Evolutionary conservation across 2,888 invertebrate species (phyloP).

Genomic region (Globia sparganii): DNA sequence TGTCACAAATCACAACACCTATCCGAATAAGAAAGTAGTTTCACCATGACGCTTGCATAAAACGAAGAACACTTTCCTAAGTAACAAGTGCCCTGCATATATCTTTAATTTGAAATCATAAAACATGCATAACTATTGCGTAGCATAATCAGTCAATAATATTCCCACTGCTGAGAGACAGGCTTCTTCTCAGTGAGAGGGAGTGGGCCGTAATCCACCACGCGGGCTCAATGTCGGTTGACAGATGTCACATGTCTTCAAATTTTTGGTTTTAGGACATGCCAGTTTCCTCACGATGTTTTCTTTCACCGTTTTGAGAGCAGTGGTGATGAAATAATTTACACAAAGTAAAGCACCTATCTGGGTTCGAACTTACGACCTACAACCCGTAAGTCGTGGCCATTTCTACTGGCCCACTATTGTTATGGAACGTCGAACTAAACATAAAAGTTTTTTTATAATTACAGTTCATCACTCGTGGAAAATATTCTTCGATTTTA

Average conservation of each 20-base stretch:
- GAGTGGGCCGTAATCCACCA: no score
- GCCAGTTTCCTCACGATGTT: no score
- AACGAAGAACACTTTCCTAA: slow-evolving; percentile 20
- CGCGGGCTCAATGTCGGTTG: no score
- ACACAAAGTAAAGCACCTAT: not conserved
- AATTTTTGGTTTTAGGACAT: no score
- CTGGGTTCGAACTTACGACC: not conserved
- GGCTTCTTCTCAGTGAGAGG: no score
- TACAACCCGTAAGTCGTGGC: not conserved
- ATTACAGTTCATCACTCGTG: not conserved
- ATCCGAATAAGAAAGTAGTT: slow-evolving; percentile 32
- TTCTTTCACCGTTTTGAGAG: not conserved
- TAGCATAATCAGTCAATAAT: not conserved
- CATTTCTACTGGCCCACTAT: not conserved
- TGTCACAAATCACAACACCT: slow-evolving; percentile 10
- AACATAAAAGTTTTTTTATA: slow-evolving; percentile 18
- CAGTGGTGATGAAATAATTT: not conserved
- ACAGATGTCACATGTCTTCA: no score
- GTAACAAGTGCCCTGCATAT: slow-evolving; percentile 13
- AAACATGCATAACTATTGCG: not conserved
- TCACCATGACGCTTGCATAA: slow-evolving; percentile 27
- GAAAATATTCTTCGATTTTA: slow-evolving; percentile 20
- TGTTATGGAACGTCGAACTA: not conserved
- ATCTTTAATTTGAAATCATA: not conserved
- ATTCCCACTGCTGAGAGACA: not conserved